phyloP scores from a whole-genome alignment of 1,140 invertebrate species.

The Brachionus plicatilis region DNA sequence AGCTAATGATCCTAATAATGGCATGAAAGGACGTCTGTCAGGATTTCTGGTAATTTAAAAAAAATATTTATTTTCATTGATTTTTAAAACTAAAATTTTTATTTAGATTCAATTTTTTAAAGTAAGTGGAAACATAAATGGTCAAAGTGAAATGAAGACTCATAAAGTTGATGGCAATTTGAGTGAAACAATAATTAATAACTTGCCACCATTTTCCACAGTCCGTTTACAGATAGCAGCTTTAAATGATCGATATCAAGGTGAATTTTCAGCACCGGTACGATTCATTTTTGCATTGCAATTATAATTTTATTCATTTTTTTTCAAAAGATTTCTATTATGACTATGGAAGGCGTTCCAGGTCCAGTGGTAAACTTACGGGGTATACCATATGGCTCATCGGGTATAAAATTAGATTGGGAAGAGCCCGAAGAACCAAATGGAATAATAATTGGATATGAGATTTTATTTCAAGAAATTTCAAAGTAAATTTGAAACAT shows the following conservation, averaged over 20 bases:
- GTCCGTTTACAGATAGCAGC: constrained; percentile 21
- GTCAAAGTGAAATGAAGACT: not conserved
- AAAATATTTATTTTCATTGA: not conserved
- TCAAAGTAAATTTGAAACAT: not conserved
- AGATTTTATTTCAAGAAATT: constrained; percentile 35
- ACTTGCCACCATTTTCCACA: constrained; percentile 28
- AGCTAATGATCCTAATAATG: constrained; percentile 3
- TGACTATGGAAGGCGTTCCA: constrained; percentile 22
- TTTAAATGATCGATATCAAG: constrained; percentile 36
- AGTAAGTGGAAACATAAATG: constrained; percentile 30
- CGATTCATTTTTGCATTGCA: not conserved
- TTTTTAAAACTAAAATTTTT: not conserved
- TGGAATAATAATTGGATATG: constrained; percentile 32
- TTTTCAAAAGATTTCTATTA: not conserved
- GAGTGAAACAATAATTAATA: constrained; percentile 16
- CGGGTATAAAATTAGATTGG: constrained; percentile 26
- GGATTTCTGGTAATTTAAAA: constrained; percentile 20
- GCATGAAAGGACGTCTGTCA: constrained; percentile 18
- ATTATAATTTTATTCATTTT: not conserved
- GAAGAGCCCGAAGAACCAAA: constrained; percentile 40
- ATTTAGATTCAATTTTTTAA: constrained; percentile 36
- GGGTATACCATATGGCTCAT: constrained; percentile 15
- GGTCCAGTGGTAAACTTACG: constrained; percentile 28
- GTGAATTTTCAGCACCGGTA: constrained; percentile 27
- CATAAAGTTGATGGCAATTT: constrained; percentile 39